Evolutionary conservation across 2,888 invertebrate species (phyloP).

Genomic region (Ochropleura leucogaster): DNA sequence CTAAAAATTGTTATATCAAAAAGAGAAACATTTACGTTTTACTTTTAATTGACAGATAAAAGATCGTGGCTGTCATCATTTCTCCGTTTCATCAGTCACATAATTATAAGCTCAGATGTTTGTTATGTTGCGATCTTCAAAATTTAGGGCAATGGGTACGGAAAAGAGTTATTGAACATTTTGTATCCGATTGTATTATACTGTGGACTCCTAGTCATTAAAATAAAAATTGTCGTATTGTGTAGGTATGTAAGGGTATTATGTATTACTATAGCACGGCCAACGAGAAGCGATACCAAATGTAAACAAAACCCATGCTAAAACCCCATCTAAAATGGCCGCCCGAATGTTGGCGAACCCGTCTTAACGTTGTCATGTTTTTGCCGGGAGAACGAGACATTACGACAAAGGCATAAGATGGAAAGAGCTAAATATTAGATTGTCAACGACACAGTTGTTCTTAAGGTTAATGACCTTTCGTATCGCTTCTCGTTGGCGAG

Average conservation of each 20-base stretch:
- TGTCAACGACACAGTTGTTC: too few species aligned
- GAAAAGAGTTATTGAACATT: neutral
- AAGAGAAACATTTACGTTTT: neutral
- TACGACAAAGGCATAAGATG: too few species aligned
- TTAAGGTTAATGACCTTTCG: too few species aligned
- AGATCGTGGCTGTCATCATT: neutral
- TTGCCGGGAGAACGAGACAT: too few species aligned
- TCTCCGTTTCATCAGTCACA: neutral
- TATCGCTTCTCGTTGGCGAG: too few species aligned
- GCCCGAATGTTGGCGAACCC: too few species aligned
- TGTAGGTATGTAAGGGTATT: neutral
- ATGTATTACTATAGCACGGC: neutral
- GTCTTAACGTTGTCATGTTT: too few species aligned
- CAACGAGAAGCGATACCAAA: too few species aligned
- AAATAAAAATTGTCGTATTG: neutral
- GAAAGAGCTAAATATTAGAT: too few species aligned
- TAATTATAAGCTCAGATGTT: neutral
- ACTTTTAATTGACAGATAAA: neutral
- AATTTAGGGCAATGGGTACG: neutral
- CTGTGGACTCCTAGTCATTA: neutral
- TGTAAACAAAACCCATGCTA: too few species aligned
- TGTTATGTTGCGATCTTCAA: neutral
- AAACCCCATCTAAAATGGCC: too few species aligned
- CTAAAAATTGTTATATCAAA: neutral
- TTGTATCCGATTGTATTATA: neutral